Conservation (phyloP, 2,888 invertebrate genomes). For the Ypsolopha sequella region DNA sequence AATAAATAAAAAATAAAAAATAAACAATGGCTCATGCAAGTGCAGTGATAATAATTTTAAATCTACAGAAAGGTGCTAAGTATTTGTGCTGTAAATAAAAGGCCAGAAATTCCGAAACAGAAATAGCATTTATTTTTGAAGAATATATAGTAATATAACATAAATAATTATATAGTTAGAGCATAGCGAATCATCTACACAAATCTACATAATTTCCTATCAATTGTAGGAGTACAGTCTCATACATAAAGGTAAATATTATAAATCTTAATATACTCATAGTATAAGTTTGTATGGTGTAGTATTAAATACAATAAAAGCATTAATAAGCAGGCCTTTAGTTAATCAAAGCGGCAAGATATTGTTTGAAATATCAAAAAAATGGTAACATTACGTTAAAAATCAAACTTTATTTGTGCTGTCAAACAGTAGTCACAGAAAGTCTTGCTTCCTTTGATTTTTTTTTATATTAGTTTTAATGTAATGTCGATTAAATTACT, state of each 20-base stretch:
- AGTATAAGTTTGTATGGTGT: neutral
- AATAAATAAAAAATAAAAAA: no score
- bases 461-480: no score
- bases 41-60: neutral
- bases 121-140: conserved; percentile 30
- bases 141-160: conserved; percentile 12
- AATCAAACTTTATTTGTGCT: neutral
- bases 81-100: conserved; percentile 6
- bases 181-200: conserved; percentile 8
- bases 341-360: neutral
- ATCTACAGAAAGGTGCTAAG: neutral
- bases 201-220: conserved; percentile 10
- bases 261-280: conserved; percentile 1
- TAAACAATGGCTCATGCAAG: conserved; percentile 7
- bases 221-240: conserved; percentile 1
- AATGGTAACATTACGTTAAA: neutral
- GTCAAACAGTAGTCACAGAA: no score
- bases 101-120: conserved; percentile 22
- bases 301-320: conserved; percentile 21
- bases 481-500: no score
- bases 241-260: neutral
- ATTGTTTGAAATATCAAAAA: conserved; percentile 21
- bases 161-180: conserved; percentile 4
- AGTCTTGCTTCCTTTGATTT: no score
- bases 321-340: conserved; percentile 45